Percentiles rank a stretch among this genome's conserved stretches.
phyloP scores from a whole-genome alignment of 2,888 invertebrate genomes.

The Heliconius charithonia region DNA sequence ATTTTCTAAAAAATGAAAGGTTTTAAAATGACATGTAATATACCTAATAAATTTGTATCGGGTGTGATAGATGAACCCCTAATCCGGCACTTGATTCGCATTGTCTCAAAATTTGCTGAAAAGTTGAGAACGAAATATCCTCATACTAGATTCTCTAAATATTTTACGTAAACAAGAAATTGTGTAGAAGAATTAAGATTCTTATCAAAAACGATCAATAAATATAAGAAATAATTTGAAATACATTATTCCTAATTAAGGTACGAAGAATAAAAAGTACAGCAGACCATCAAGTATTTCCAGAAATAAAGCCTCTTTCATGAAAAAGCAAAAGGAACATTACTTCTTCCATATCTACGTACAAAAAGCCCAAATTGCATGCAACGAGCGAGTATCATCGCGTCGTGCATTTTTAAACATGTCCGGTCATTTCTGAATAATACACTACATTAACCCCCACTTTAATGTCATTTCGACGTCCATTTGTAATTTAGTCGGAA shows the following conservation, averaged over 20 bases:
- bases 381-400: conserved; percentile 17
- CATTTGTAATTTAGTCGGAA: background rate
- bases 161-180: too few species aligned
- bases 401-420: conserved; percentile 33
- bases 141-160: background rate
- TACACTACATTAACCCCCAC: conserved; percentile 21
- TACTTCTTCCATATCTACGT: background rate
- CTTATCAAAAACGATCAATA: too few species aligned
- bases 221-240: too few species aligned
- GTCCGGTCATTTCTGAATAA: conserved; percentile 31
- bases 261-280: background rate
- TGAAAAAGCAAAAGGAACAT: background rate
- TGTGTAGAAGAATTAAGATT: too few species aligned
- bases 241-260: too few species aligned
- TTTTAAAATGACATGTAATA: background rate
- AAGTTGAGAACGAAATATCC: background rate
- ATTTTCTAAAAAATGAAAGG: background rate
- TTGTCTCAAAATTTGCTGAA: background rate
- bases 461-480: conserved; percentile 11
- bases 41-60: too few species aligned
- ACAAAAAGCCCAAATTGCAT: conserved; percentile 29
- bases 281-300: background rate
- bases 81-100: too few species aligned
- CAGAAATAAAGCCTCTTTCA: background rate
- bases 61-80: too few species aligned